Evolutionary conservation across 1,140 invertebrate genomes (phyloP), one percentile per base, ranked within the genome.

Genomic region (Aphelenchoides besseyi): DNA sequence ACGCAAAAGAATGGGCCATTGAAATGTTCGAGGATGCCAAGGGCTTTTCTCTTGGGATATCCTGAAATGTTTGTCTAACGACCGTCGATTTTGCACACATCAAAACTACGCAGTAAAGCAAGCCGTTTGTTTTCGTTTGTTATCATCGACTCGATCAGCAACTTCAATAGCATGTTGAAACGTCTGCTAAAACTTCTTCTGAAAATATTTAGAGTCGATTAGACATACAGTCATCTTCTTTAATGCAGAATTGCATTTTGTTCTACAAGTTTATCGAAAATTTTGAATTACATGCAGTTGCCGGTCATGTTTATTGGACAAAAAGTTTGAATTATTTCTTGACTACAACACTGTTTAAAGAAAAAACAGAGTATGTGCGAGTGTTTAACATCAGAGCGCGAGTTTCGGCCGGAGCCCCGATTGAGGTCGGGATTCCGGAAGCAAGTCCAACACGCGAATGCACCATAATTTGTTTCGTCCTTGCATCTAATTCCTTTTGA

Each of bases 401-500:
- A 16, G 36, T 36, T 23, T 66, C 26, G 28, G 36, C 12, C 26
- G 63, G 63, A 16, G 63, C 63, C 28, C 36, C 30, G 0, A 66
- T 29, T 1, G 26, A 66, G 1, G 63, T 35, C 0, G 63, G 63
- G 30, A 66, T 23, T 66, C 32, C 63, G 16, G 36, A 12, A 2
- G 63, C 63, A 18, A 37, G 12, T 1, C 32, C 30, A 29, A 66
- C 63, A 16, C 52, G 35, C n/a, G 66, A 33, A 28, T 54, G 71
- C 72, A 74, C 59, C 28, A 74, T 26, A 28, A 48, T 37, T 33
- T 75, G 64, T 37, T 29, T 36, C 36, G 69, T 75, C 28, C 52
- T 59, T 23, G 41, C 23, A 29, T 74, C 72, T 3, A 75, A 30
- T 33, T 75, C 71, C 9, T 69, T 36, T 59, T 75, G 59, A 1